These are phyloP conservation scores for Trachelus iudaicus DNA, from an alignment of 2,888 invertebrate genomes.

Conservation along the genomic window DNA sequence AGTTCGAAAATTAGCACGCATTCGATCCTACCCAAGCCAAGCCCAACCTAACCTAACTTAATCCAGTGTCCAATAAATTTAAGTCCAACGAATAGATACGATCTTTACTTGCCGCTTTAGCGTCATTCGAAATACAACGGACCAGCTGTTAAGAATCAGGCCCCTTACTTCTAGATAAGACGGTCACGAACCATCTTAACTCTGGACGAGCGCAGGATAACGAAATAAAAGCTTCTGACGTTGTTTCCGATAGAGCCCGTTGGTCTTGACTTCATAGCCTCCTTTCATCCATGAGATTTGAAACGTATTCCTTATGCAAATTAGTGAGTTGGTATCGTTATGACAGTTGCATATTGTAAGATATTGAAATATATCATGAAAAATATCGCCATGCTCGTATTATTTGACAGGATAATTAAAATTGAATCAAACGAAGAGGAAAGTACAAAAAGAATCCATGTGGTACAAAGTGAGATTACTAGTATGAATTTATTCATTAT, in stretches of 20 bases:
- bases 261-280: neutral
- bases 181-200: neutral
- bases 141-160: neutral
- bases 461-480: constrained; percentile 15
- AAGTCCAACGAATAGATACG: neutral
- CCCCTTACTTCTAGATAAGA: neutral
- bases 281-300: neutral
- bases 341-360: neutral
- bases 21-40: neutral
- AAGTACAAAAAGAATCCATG: neutral
- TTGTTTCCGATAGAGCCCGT: neutral
- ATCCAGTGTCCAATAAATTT: neutral
- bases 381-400: neutral
- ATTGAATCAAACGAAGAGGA: neutral
- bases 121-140: neutral
- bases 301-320: neutral
- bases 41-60: neutral
- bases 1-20: neutral
- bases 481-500: constrained; percentile 47
- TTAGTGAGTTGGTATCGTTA: neutral
- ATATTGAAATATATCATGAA: neutral
- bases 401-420: neutral
- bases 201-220: neutral
- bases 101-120: neutral
- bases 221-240: neutral